Percentiles rank a stretch among this genome's conserved stretches.
Conservation (phyloP, 2,113 vertebrate genomes). For the Varanus komodoensis region DNA sequence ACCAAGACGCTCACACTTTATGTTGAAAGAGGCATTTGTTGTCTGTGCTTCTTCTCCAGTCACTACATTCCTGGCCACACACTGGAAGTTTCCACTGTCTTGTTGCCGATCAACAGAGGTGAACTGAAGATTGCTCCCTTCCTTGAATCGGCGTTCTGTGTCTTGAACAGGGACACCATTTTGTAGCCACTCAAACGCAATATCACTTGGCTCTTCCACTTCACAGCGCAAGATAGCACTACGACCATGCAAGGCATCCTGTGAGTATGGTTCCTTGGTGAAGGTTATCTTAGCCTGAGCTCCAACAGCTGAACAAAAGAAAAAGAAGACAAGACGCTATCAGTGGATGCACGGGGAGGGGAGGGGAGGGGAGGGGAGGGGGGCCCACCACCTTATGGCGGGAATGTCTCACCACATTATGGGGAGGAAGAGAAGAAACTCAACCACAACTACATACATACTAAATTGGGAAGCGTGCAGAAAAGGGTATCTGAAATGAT, state of each 20-base stretch:
- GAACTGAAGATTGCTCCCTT: slow-evolving; percentile 94
- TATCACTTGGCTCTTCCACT: slow-evolving; percentile 76
- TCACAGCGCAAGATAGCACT: slow-evolving; percentile 96
- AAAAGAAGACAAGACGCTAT: not conserved
- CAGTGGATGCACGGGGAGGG: not conserved
- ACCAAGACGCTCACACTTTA: slow-evolving; percentile 90
- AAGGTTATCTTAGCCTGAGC: slow-evolving; percentile 81
- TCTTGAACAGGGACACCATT: slow-evolving; percentile 77
- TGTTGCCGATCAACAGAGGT: slow-evolving; percentile 84
- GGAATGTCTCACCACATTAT: not conserved
- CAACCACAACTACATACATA: not conserved
- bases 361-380: not conserved
- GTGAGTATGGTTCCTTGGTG: slow-evolving; percentile 94
- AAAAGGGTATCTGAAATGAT: no score
- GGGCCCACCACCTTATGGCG: no score
- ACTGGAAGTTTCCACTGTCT: slow-evolving; percentile 90
- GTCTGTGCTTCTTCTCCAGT: slow-evolving; percentile 81
- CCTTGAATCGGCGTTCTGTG: slow-evolving; percentile 86
- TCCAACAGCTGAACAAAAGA: slow-evolving; percentile 60
- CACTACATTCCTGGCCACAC: slow-evolving; percentile 76
- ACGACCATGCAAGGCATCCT: slow-evolving; percentile 94
- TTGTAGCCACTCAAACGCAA: slow-evolving; percentile 86
- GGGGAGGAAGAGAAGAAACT: not conserved
- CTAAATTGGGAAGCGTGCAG: no score
- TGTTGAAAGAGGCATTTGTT: slow-evolving; percentile 92